Evolutionary conservation across 2,113 vertebrate genomes (phyloP), one percentile per base, ranked within the genome.

Genomic region (Castor canadensis): DNA sequence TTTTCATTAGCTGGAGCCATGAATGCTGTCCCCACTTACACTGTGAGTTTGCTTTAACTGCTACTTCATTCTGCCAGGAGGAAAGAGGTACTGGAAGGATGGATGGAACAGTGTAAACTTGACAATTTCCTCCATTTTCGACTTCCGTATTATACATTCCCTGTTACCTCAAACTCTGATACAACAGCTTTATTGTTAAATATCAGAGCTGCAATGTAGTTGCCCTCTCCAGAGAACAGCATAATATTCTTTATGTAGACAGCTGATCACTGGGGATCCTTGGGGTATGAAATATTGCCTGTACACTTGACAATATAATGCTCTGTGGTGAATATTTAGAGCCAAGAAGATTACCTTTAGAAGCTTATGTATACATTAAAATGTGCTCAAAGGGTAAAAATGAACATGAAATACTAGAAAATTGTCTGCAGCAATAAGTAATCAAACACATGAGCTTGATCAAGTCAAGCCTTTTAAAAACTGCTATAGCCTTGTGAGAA

Each of bases 1-100:
- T 4, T 1, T 49, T 35, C 28, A 71, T 38, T 20, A 69, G 43
- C 15, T 64, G 35, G 32, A 56, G 32, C 12, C 22, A n/a, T 5
- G 0, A 32, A 20, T 10, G 17, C 7, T 1, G 28, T 32, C 28
- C 20, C 58, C 58, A 47, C 7, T 4, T 4, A 16, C 13, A 35
- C 2, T 3, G 6, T 4, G 89, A 32, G 20, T 54, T 20, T 0
- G 8, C 22, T n/a, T 38, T 56, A 10, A 5, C 12, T 67, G 8
- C 6, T 30, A 38, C 24, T 72, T 76, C 43, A 72, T 60, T 76
- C 40, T 66, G 16, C 24, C 40, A 52, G 5, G n/a, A 47, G 30
- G 54, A 66, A 75, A 43, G 0, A 0, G 49, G 6, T 6, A 32
- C 1, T 22, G 49, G 4, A 17, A 2, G 3, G 35, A 47, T 26